phyloP scores from a whole-genome alignment of 1,140 invertebrate species.

The Vollenhovia emeryi region DNA sequence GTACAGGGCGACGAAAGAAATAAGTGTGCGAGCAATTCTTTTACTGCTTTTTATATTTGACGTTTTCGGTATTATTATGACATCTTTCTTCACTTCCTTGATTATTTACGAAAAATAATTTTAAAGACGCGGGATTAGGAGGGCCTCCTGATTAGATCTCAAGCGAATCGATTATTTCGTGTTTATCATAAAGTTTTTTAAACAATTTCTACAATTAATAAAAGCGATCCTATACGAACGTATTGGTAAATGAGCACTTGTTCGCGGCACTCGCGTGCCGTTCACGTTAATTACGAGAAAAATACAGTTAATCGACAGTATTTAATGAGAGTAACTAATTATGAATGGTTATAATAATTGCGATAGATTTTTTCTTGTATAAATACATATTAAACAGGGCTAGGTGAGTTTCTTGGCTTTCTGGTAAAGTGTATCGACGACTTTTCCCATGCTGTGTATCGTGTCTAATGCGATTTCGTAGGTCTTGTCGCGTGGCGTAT shows the following conservation, averaged over 20 bases:
- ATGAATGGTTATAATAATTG: conserved; percentile 79
- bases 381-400: conserved; percentile 82
- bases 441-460: conserved; percentile 99
- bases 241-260: conserved; percentile 43
- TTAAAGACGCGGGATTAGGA: conserved; percentile 5
- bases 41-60: conserved; percentile 42
- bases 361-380: conserved; percentile 79
- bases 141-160: conserved; percentile 12
- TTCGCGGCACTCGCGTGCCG: not conserved
- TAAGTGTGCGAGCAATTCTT: not conserved
- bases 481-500: conserved; percentile 97
- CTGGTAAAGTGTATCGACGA: conserved; percentile 98
- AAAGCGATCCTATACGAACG: conserved; percentile 49
- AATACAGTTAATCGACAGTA: conserved; percentile 73
- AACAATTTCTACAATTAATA: conserved; percentile 55
- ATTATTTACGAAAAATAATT: conserved; percentile 48
- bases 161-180: conserved; percentile 38
- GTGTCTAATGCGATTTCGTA: conserved; percentile 98
- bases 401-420: conserved; percentile 99
- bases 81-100: conserved; percentile 9
- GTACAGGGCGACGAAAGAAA: not conserved
- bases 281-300: conserved; percentile 63
- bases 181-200: conserved; percentile 43
- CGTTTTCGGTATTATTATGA: conserved; percentile 38
- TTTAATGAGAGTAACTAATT: conserved; percentile 75